phyloP scores from a whole-genome alignment of 2,888 invertebrate species.

The Lasioglossum morio region DNA sequence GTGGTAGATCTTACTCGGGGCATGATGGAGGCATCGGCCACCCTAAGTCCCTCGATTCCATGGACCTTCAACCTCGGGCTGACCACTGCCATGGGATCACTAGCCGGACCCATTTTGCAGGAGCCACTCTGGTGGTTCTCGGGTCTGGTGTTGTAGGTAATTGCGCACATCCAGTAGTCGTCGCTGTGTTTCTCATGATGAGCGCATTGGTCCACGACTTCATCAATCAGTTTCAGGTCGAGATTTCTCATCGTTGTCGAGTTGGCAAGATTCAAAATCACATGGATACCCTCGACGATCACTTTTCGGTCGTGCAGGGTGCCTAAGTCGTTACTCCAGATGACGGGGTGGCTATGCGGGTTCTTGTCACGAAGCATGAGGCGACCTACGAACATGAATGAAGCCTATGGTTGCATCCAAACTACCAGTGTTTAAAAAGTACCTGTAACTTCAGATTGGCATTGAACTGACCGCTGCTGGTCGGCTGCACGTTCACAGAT shows the following conservation, averaged over 20 bases:
- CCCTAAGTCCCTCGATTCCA: slow-evolving; percentile 86
- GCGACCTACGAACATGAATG: slow-evolving; percentile 77
- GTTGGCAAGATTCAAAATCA: slow-evolving; percentile 86
- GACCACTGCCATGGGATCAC: slow-evolving; percentile 91
- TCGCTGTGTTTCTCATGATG: slow-evolving; percentile 84
- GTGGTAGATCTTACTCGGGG: slow-evolving; percentile 84
- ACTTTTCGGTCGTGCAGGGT: slow-evolving; percentile 88
- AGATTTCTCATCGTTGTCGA: slow-evolving; percentile 83
- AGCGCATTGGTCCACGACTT: slow-evolving; percentile 63
- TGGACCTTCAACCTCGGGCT: slow-evolving; percentile 88
- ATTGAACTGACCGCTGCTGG: slow-evolving; percentile 86
- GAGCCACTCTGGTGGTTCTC: slow-evolving; percentile 94
- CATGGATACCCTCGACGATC: slow-evolving; percentile 87
- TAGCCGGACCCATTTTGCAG: slow-evolving; percentile 91
- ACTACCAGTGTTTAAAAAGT: neutral
- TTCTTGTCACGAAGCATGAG: slow-evolving; percentile 88
- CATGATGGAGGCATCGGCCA: slow-evolving; percentile 87
- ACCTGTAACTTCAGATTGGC: neutral
- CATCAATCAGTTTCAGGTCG: slow-evolving; percentile 5
- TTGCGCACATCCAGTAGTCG: slow-evolving; percentile 90
- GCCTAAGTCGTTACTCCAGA: slow-evolving; percentile 91
- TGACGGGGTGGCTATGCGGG: slow-evolving; percentile 89
- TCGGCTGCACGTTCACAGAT: slow-evolving; percentile 88
- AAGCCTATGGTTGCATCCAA: neutral
- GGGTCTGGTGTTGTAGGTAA: slow-evolving; percentile 89